Percentiles rank a stretch among this genome's conserved stretches.
Evolutionary conservation across 1,140 invertebrate species (phyloP).

Genomic region (Maniola jurtina): DNA sequence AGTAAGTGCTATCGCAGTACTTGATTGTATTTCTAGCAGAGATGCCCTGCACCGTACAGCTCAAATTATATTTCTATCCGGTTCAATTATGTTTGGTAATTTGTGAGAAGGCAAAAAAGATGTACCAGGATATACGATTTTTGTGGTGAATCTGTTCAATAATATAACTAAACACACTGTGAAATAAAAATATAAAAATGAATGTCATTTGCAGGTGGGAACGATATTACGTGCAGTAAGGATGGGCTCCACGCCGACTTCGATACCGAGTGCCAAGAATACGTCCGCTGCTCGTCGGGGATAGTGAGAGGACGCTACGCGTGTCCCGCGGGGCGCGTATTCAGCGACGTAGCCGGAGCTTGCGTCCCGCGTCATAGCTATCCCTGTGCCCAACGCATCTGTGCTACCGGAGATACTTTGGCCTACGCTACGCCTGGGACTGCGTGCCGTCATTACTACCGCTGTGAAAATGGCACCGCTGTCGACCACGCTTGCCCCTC

Average conservation of each 20-base stretch:
- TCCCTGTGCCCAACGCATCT: slow-evolving; percentile 59
- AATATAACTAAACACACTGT: slow-evolving; percentile 5
- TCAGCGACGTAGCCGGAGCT: slow-evolving; percentile 60
- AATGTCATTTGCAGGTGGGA: slow-evolving; percentile 42
- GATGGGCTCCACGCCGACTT: slow-evolving; percentile 67
- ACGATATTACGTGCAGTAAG: slow-evolving; percentile 48
- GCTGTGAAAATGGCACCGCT: slow-evolving; percentile 73
- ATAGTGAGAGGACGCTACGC: slow-evolving; percentile 48
- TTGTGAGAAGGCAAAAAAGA: neutral
- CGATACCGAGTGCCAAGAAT: slow-evolving; percentile 59
- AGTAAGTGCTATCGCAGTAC: slow-evolving; percentile 42
- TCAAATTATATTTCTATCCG: neutral
- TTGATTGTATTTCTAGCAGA: no score
- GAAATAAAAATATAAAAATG: neutral
- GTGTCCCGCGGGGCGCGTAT: slow-evolving; percentile 58
- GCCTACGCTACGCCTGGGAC: slow-evolving; percentile 78
- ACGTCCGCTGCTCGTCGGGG: slow-evolving; percentile 55
- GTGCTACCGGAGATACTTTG: slow-evolving; percentile 51
- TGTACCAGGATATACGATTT: slow-evolving; percentile 10
- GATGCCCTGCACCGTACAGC: neutral
- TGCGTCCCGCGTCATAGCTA: slow-evolving; percentile 57
- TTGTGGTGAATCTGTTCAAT: neutral
- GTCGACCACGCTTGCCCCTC: slow-evolving; percentile 66
- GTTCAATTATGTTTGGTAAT: neutral
- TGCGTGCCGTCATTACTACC: slow-evolving; percentile 75